Conservation (phyloP, 2,797 vertebrate genomes). For the Eleutherodactylus coqui region DNA sequence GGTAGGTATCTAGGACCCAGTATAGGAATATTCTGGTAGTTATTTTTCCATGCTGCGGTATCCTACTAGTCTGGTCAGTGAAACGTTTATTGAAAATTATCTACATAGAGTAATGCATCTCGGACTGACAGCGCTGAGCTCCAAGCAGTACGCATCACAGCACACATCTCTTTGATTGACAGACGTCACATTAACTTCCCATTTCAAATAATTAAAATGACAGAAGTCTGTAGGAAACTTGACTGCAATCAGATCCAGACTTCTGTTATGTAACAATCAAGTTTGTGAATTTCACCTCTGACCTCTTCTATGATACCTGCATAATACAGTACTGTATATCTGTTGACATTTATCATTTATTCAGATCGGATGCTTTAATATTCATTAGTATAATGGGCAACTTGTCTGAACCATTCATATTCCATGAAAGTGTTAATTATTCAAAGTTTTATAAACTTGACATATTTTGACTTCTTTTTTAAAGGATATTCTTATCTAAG, state of each 20-base stretch:
- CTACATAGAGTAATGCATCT: not conserved
- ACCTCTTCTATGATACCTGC: not conserved
- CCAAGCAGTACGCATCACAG: not conserved
- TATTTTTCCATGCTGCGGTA: too few relatives aligned
- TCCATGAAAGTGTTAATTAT: not conserved
- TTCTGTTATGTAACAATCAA: not conserved
- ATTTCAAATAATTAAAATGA: not conserved
- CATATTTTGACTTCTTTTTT: too few relatives aligned
- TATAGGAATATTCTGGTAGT: too few relatives aligned
- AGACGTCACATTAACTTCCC: not conserved
- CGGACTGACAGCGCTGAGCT: not conserved
- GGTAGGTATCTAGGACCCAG: too few relatives aligned
- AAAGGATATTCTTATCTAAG: too few relatives aligned
- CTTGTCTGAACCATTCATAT: not conserved
- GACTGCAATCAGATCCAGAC: not conserved
- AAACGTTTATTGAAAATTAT: not conserved
- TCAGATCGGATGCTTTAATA: not conserved
- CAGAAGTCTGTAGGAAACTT: not conserved
- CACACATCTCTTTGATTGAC: not conserved
- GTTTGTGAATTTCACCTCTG: not conserved
- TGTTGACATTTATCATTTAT: not conserved
- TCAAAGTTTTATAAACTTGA: not conserved
- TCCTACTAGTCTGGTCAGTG: too few relatives aligned
- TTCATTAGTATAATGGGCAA: conserved; percentile 5
- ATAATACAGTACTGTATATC: not conserved